Evolutionary conservation across 2,888 invertebrate genomes (phyloP), one percentile per base, ranked within the genome.

Genomic region (Eudasyphora cyanicolor): DNA sequence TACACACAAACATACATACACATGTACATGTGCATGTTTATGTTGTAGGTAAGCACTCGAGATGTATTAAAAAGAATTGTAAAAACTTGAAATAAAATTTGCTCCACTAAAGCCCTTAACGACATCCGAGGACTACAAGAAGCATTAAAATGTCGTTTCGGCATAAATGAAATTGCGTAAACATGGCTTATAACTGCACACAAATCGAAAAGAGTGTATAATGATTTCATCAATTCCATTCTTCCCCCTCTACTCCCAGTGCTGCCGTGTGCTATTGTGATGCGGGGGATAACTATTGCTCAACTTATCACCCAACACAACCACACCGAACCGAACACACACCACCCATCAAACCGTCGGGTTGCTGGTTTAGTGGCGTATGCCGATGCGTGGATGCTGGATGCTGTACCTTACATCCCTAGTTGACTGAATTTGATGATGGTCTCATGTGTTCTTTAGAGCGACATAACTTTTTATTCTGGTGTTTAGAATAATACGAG

Each of bases 401-500:
- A 38, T 38, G n/a, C n/a, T n/a, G 21, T 54, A 54, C 70, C 57
- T 17, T 62, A 45, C 71, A 75, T 75, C 27, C 21, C 42, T 27
- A 24, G 17, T 60, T 32, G 32, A 69, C 60, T n/a, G n/a, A n/a
- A n/a, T 67, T 76, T 70, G 71, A 79, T 71, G 77, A 45, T 78
- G 88, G 88, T 87, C 89, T 88, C 91, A 90, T 91, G 88, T 89
- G 90, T 87, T 84, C 79, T 84, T 86, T 79, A 71, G 87, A 81
- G 86, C 86, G 87, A 87, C 89, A 89, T 87, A 90, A 90, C 86
- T 88, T 90, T 90, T 89, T 90, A 90, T 89, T 88, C 88, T 87
- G 88, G 88, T 89, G 90, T 88, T 91, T 90, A 91, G 91, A 90
- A 87, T 87, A 89, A 88, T 84, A 82, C 70, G 84, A 81, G 81